A percentile compares a stretch with the other conserved stretches of the same genome.
phyloP scores from a whole-genome alignment of 2,797 vertebrate species.

The Antennarius maculatus region DNA sequence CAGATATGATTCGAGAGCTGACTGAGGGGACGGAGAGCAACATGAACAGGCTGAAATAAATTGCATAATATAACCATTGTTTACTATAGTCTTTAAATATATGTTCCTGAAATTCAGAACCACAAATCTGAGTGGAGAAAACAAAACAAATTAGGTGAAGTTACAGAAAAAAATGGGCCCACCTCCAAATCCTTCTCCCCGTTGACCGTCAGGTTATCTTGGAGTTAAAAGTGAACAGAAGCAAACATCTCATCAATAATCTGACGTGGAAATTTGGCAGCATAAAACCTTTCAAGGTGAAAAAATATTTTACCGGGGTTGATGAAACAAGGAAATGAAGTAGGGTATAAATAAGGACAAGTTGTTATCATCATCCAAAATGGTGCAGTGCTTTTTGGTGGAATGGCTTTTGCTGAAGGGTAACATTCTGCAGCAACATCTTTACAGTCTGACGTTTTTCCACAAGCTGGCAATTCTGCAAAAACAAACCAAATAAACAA shows the following conservation, averaged over 20 bases:
- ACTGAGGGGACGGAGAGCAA: background rate
- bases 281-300: background rate
- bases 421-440: background rate
- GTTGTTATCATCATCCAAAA: conserved; percentile 56
- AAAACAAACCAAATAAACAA: background rate
- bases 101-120: no score
- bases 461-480: conserved; percentile 27
- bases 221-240: background rate
- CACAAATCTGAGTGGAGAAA: background rate
- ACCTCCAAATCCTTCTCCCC: conserved; percentile 27
- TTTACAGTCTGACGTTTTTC: background rate
- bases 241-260: background rate
- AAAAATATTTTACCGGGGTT: conserved; percentile 51
- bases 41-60: background rate
- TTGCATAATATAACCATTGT: no score
- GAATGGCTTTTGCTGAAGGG: background rate
- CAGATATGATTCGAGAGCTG: no score
- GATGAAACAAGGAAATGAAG: conserved; percentile 48
- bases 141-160: background rate
- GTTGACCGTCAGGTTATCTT: conserved; percentile 39
- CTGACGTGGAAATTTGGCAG: background rate
- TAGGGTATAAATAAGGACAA: conserved; percentile 53
- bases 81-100: no score
- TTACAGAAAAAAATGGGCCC: background rate
- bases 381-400: background rate